Evolutionary conservation across 2,888 invertebrate genomes (phyloP).

Genomic region (Tiphia femorata): DNA sequence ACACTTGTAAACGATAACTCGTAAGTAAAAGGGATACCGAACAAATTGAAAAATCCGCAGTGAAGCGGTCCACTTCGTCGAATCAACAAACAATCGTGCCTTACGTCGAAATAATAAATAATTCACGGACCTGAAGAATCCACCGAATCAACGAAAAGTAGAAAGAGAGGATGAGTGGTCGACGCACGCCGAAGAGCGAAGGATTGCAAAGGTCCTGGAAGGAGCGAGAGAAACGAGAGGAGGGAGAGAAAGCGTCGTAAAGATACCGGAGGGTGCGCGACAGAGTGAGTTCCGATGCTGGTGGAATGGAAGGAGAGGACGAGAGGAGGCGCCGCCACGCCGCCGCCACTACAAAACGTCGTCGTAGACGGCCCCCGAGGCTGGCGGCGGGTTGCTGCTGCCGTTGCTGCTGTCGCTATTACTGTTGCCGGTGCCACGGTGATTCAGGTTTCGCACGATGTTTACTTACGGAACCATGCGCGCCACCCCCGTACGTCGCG

Average conservation of each 20-base stretch:
- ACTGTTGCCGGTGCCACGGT: conserved; percentile 3
- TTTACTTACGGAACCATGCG: conserved; percentile 11
- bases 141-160: background rate
- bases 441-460: conserved; percentile 19
- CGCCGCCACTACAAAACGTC: background rate
- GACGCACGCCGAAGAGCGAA: background rate
- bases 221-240: background rate
- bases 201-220: background rate
- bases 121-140: background rate
- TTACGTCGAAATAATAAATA: background rate
- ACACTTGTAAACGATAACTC: no score
- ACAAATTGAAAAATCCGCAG: no score
- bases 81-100: no score
- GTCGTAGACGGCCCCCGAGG: background rate
- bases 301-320: background rate
- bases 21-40: no score
- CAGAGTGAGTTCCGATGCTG: background rate
- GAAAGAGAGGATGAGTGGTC: background rate
- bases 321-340: background rate
- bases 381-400: background rate
- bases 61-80: no score
- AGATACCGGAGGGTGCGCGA: background rate
- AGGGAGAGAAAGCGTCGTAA: background rate
- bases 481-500: background rate
- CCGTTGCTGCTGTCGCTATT: background rate